Percentiles rank a stretch among this genome's conserved stretches.
Evolutionary conservation across 1,140 invertebrate species (phyloP).

Genomic region (Zaprionus ornatus): DNA sequence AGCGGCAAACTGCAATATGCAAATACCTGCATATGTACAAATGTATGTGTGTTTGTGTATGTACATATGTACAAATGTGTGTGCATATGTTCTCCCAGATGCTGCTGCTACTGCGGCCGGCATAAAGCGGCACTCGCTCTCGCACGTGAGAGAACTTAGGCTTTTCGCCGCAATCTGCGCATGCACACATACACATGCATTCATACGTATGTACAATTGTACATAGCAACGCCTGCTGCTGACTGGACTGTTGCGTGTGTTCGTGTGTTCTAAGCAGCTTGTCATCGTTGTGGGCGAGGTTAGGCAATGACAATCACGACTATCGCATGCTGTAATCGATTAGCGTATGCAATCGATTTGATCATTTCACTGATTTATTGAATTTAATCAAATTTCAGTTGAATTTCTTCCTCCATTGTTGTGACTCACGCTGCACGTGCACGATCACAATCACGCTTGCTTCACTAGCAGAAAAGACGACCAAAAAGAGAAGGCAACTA

Average conservation of each 20-base stretch:
- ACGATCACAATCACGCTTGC: constrained; percentile 5
- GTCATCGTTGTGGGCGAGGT: constrained; percentile 9
- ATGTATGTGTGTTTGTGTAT: not conserved
- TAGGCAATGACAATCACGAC: not conserved
- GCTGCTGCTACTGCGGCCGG: constrained; percentile 17
- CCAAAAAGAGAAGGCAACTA: constrained; percentile 10
- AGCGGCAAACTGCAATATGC: constrained; percentile 5
- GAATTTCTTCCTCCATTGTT: not conserved
- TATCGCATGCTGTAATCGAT: constrained; percentile 4
- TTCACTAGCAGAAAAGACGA: constrained; percentile 23
- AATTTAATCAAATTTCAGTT: not conserved
- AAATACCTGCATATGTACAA: not conserved
- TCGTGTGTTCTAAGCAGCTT: not conserved
- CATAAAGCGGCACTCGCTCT: constrained; percentile 17
- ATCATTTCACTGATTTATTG: not conserved
- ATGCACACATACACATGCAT: constrained; percentile 28
- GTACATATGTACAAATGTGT: not conserved
- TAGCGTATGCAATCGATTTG: not conserved
- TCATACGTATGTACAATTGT: not conserved
- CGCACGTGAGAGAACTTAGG: constrained; percentile 2
- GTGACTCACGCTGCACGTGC: constrained; percentile 3
- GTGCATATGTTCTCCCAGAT: constrained; percentile 20
- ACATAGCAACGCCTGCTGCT: not conserved
- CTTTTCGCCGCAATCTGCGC: constrained; percentile 29
- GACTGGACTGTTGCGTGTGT: not conserved